Evolutionary conservation across 2,113 vertebrate species (phyloP), one percentile per base, ranked within the genome.

Genomic region (Petroica traversi): DNA sequence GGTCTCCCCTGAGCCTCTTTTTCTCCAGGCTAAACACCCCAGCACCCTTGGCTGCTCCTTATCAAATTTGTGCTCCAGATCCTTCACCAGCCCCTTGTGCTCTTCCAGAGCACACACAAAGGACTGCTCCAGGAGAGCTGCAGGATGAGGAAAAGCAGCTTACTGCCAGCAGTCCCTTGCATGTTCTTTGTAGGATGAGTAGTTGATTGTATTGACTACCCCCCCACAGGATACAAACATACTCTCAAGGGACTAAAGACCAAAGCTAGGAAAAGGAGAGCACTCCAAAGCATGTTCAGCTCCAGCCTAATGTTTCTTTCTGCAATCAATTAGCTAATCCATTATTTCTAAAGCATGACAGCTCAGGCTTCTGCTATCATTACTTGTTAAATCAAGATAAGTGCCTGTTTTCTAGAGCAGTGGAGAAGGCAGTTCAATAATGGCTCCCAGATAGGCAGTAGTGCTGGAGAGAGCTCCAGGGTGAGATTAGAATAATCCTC

Each of bases 361-460:
- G 75, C 68, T 93, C 83, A 81, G 75, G 72, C 77, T 89, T 95
- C 85, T 88, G 45, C 91, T 92, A 88, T 90, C 82, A 29, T 90
- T 67, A 72, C 51, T 88, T 88, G 72, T 92, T 91, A 91, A 89
- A 96, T 97, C 95, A 96, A 95, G 94, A 91, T 93, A 93, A 94
- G 77, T 75, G 78, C n/a, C 43, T 88, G 34, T 91, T 94, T 95
- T 95, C 92, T 95, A 36, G 96, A 96, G 84, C 43, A 43, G 43
- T 68, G 14, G 62, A 73, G 33, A 94, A 95, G 57, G 68, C 54
- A 72, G 45, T 62, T 89, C 63, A 67, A 5, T 94, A 96, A 84
- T 34, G 31, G 84, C 23, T 31, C 82, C 66, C 87, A 93, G 92
- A 75, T 1, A 95, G 72, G 80, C 77, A 84, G 51, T 29, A 77